Conservation (phyloP, 2,888 invertebrate species). For the Tupiocoris notatus region DNA sequence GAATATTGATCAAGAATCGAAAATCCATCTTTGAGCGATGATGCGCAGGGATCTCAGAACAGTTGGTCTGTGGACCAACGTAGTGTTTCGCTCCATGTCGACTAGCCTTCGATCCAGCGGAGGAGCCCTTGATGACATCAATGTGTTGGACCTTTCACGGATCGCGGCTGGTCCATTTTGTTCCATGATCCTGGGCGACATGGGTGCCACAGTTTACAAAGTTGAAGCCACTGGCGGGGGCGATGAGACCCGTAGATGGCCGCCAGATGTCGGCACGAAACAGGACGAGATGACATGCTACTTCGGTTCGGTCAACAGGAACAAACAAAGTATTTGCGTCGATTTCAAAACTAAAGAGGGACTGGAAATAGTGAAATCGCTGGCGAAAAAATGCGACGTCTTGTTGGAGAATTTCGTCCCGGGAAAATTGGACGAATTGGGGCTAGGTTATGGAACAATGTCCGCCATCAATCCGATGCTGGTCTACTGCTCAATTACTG, state of each 20-base stretch:
- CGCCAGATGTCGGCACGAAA: constrained; percentile 71
- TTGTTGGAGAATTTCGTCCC: constrained; percentile 93
- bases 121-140: constrained; percentile 61
- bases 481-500: constrained; percentile 91
- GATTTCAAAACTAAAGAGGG: constrained; percentile 74
- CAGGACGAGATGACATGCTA: constrained; percentile 69
- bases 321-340: constrained; percentile 88
- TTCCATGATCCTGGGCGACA: constrained; percentile 88
- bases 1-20: too few relatives aligned
- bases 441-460: constrained; percentile 77
- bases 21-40: too few relatives aligned
- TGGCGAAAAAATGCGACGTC: constrained; percentile 78
- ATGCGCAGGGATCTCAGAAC: too few relatives aligned
- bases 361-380: constrained; percentile 63
- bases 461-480: constrained; percentile 69
- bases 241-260: constrained; percentile 91
- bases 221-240: constrained; percentile 79
- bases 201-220: constrained; percentile 91
- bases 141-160: constrained; percentile 76
- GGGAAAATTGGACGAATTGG: constrained; percentile 74
- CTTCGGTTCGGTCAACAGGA: constrained; percentile 85
- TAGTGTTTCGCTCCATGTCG: too few relatives aligned
- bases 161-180: constrained; percentile 94
- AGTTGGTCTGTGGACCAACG: too few relatives aligned
- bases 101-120: too few relatives aligned